A percentile compares a stretch with the other conserved stretches of the same genome.
Conservation (phyloP, 2,888 invertebrate genomes). For the Mesorhabditis belari region DNA sequence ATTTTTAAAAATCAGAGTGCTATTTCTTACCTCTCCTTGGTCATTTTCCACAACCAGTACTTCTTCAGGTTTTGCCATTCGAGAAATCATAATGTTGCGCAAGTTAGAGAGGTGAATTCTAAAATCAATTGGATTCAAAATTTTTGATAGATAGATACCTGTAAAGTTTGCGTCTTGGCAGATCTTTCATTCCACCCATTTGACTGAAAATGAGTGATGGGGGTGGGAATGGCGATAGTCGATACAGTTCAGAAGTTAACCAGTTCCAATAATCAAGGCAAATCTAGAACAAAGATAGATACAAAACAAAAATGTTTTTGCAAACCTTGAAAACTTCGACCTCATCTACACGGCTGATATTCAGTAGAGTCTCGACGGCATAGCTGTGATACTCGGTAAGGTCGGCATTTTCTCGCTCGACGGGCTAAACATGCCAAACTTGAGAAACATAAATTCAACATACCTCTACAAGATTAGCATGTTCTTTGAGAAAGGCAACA, state of each 20-base stretch:
- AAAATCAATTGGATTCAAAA: neutral
- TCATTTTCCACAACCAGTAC: slow-evolving; percentile 99
- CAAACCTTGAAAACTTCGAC: slow-evolving; percentile 86
- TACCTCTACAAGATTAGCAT: slow-evolving; percentile 63
- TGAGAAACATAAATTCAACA: neutral
- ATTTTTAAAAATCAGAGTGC: too few species aligned
- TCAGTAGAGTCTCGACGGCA: slow-evolving; percentile 55
- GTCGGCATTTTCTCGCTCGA: slow-evolving; percentile 5
- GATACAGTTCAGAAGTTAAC: slow-evolving; percentile 82
- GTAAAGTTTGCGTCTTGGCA: slow-evolving; percentile 7
- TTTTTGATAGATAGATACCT: neutral
- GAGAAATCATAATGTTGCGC: slow-evolving; percentile 92
- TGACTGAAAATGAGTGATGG: neutral
- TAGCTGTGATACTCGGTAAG: slow-evolving; percentile 30
- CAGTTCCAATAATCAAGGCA: slow-evolving; percentile 98
- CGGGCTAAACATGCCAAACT: neutral
- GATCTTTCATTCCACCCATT: neutral
- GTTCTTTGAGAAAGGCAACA: slow-evolving; percentile 91
- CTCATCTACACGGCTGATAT: slow-evolving; percentile 87
- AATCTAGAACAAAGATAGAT: slow-evolving; percentile 60
- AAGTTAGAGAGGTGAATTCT: slow-evolving; percentile 59
- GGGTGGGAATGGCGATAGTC: slow-evolving; percentile 69
- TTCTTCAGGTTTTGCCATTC: slow-evolving; percentile 99
- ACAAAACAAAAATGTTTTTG: neutral
- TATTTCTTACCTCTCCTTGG: slow-evolving; percentile 73